Percentiles rank a stretch among this genome's conserved stretches.
These are phyloP conservation scores for Nixonia krombeini DNA, from an alignment of 1,140 invertebrate species.

Conservation along the genomic window DNA sequence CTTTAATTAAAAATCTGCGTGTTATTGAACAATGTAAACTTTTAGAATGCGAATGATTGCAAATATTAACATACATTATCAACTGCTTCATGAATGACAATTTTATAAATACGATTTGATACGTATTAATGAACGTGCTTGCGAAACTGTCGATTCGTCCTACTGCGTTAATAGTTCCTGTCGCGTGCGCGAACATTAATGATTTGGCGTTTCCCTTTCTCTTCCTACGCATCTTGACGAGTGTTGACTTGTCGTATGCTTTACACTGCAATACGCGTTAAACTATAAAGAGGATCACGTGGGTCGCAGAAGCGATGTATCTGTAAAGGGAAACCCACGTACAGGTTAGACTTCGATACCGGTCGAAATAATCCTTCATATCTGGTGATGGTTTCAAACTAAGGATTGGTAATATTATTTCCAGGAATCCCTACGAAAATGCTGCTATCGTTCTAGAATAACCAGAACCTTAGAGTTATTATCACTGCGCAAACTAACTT, in stretches of 20 bases:
- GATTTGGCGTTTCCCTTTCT: constrained; percentile 54
- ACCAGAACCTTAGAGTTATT: too few relatives aligned
- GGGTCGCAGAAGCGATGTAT: constrained; percentile 55
- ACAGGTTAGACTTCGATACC: constrained; percentile 57
- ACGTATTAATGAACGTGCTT: too few relatives aligned
- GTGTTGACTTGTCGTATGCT: constrained; percentile 54
- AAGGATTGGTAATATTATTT: too few relatives aligned
- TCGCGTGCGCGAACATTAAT: constrained; percentile 34
- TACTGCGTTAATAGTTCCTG: constrained; percentile 15
- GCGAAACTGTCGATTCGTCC: constrained; percentile 30
- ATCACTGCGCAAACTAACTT: too few relatives aligned
- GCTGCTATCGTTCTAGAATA: too few relatives aligned
- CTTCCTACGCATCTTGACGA: constrained; percentile 58
- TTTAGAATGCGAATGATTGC: too few relatives aligned
- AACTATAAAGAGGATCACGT: constrained; percentile 57
- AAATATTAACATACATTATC: too few relatives aligned
- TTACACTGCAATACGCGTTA: constrained; percentile 59
- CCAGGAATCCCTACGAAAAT: too few relatives aligned
- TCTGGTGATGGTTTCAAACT: constrained; percentile 6
- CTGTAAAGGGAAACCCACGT: constrained; percentile 54
- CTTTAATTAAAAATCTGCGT: too few relatives aligned
- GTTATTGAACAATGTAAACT: too few relatives aligned
- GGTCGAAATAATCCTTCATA: constrained; percentile 58
- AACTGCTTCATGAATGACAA: too few relatives aligned
- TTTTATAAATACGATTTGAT: too few relatives aligned